These are phyloP conservation scores for Eristalis pertinax DNA, from an alignment of 2,888 invertebrate genomes.

Conservation along the genomic window DNA sequence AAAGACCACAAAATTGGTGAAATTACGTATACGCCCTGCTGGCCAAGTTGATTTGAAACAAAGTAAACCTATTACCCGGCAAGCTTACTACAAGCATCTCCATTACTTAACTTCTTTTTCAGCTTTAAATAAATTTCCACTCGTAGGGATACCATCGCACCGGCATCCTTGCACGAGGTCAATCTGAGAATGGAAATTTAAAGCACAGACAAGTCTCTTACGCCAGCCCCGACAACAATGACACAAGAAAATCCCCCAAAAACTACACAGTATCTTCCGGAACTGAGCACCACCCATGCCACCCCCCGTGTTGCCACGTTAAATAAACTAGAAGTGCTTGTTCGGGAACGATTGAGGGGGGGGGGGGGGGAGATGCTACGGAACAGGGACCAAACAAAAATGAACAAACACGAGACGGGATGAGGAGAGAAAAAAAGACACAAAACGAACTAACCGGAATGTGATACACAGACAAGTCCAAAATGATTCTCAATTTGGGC, in stretches of 20 bases:
- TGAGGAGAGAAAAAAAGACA: background rate
- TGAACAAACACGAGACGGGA: background rate
- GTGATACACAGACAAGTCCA: slow-evolving; percentile 12
- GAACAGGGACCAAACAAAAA: background rate
- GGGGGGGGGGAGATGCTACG: background rate
- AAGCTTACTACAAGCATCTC: background rate
- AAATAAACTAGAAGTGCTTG: slow-evolving; percentile 36
- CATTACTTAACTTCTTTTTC: background rate
- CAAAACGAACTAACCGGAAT: background rate
- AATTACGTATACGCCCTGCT: slow-evolving; percentile 3
- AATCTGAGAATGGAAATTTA: slow-evolving; percentile 20
- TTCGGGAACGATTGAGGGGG: background rate
- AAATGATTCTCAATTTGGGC: slow-evolving; percentile 52
- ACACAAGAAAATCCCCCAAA: slow-evolving; percentile 12
- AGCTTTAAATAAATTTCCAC: slow-evolving; percentile 23
- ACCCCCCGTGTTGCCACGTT: background rate
- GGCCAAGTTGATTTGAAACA: background rate
- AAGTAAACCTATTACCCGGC: background rate
- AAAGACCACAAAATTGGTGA: background rate
- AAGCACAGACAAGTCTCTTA: slow-evolving; percentile 5
- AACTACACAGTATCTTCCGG: slow-evolving; percentile 10
- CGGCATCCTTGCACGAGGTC: slow-evolving; percentile 7
- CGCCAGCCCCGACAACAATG: background rate
- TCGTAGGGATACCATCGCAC: background rate
- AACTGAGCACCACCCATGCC: background rate